Evolutionary conservation across 2,797 vertebrate species (phyloP), one percentile per base, ranked within the genome.

Genomic region (Poeciliopsis infans): DNA sequence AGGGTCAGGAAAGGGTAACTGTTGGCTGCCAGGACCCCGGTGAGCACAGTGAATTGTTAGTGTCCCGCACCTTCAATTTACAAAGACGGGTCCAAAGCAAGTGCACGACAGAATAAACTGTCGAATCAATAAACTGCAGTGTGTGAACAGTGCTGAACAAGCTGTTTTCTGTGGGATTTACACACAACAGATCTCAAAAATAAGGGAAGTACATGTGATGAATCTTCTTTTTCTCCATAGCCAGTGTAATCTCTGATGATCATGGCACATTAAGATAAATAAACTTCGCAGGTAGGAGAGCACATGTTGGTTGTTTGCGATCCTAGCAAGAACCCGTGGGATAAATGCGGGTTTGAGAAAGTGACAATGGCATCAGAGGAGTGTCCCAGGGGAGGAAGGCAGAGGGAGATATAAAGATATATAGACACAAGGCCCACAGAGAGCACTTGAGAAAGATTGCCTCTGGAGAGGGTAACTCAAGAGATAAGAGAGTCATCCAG

Each of bases 121-220:
- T 87, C 83, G 85, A 91, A 93, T 94, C 93, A 87, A 92, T 91
- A 87, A 74, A 47, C 80, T 86, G 87, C 85, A 90, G 80, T 83
- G 66, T 82, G 84, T 79, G 75, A 85, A 86, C 57, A 6, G 31
- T 89, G 89, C 88, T 93, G 89, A 93, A 89, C 89, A 86, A 87
- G 82, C 90, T 82, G 85, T 92, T 92, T 89, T 88, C 86, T 88
- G 86, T 79, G 81, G 75, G 80, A 89, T 74, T 84, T 76, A 76
- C 78, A 83, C 81, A 82, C 79, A 80, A 78, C 70, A 61, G 57
- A 53, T 53, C 23, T 53, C 23, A 28, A 10, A 46, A 66, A 76
- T 33, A 53, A 33, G 45, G 72, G 61, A 33, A 77, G 61, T 76
- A 66, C 64, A 71, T 75, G 61, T 83, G 82, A 82, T 79, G 76